A percentile compares a stretch with the other conserved stretches of the same genome.
phyloP scores from a whole-genome alignment of 2,113 vertebrate genomes.

The Erpornis zantholeuca region DNA sequence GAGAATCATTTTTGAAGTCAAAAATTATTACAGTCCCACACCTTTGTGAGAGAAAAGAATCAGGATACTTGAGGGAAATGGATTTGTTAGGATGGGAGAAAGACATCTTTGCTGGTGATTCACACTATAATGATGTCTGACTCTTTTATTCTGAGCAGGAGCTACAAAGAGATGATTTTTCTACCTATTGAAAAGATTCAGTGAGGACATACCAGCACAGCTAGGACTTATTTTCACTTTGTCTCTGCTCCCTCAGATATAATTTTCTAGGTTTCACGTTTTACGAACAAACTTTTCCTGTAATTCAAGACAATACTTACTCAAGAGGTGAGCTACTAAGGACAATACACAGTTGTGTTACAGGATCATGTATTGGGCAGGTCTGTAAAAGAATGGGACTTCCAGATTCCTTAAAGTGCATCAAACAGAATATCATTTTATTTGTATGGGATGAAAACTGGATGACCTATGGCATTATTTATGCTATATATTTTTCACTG shows the following conservation, averaged over 20 bases:
- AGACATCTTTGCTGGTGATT: not conserved
- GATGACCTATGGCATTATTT: not conserved
- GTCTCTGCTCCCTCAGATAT: not conserved
- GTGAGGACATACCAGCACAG: not conserved
- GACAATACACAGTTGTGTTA: accelerated
- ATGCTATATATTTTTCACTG: not conserved
- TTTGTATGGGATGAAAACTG: not conserved
- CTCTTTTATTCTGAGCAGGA: not conserved
- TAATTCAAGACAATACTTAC: not conserved
- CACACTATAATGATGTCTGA: not conserved
- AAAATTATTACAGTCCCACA: not conserved
- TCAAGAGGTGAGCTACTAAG: not conserved
- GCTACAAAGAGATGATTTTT: not conserved
- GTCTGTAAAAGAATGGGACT: not conserved
- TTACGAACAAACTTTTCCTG: not conserved
- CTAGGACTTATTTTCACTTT: not conserved
- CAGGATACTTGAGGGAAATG: not conserved
- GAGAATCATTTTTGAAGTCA: not conserved
- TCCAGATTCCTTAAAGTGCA: not conserved
- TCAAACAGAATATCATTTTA: not conserved
- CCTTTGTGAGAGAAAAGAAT: not conserved
- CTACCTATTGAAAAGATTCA: not conserved
- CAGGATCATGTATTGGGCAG: not conserved
- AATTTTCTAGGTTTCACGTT: not conserved
- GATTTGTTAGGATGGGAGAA: not conserved